These are phyloP conservation scores for Penaeus chinensis DNA, from an alignment of 1,140 invertebrate species.

Conservation along the genomic window DNA sequence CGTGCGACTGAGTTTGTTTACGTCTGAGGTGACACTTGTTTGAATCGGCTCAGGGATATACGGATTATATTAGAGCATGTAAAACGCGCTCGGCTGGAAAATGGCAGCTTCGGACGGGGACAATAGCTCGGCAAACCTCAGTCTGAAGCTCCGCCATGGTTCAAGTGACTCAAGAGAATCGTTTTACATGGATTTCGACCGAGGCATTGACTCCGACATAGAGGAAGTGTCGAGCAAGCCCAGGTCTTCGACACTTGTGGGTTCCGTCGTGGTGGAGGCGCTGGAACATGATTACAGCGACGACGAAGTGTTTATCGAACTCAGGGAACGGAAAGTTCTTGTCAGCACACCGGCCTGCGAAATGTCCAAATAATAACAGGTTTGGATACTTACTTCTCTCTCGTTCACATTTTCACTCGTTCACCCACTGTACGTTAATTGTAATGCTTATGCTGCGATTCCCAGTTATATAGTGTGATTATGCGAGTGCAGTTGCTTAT, in stretches of 20 bases:
- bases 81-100: background rate
- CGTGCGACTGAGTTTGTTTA: slow-evolving; percentile 32
- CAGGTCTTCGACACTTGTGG: background rate
- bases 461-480: no score
- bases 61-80: background rate
- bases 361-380: no score
- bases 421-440: no score
- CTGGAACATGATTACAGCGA: no score
- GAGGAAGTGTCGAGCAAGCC: slow-evolving; percentile 42
- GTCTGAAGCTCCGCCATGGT: slow-evolving; percentile 35
- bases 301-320: no score
- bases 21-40: slow-evolving; percentile 35
- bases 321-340: no score
- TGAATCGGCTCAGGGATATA: slow-evolving; percentile 1
- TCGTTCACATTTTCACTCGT: no score
- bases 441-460: no score
- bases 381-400: no score
- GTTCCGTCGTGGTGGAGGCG: no score
- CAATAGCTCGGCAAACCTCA: slow-evolving; percentile 35
- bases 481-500: no score
- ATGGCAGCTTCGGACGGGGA: slow-evolving; percentile 16
- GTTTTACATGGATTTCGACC: slow-evolving; percentile 53
- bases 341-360: no score
- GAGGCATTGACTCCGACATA: slow-evolving; percentile 54
- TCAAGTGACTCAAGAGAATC: slow-evolving; percentile 50